A percentile compares a stretch with the other conserved stretches of the same genome.
Conservation (phyloP, 2,113 vertebrate genomes). For the Synchiropus splendidus region DNA sequence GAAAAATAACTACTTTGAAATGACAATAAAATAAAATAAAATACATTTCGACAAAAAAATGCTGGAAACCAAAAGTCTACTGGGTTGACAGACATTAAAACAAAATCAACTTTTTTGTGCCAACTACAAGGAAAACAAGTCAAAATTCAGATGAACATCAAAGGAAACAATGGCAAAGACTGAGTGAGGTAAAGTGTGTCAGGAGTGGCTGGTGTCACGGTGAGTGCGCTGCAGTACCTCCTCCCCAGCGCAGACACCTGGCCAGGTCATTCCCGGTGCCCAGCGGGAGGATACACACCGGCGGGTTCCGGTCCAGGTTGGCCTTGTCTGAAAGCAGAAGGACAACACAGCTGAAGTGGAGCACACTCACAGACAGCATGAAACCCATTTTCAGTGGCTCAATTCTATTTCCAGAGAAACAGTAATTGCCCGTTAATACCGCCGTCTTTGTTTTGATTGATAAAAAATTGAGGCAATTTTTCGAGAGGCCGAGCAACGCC, state of each 20-base stretch:
- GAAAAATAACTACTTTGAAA: no score
- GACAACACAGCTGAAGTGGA: conserved; percentile 8
- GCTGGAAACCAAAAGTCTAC: no score
- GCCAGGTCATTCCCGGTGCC: conserved; percentile 94
- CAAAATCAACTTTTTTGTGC: no score
- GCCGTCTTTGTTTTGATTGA: conserved; percentile 65
- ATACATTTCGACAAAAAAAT: no score
- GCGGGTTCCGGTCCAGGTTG: conserved; percentile 83
- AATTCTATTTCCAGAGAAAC: conserved; percentile 42
- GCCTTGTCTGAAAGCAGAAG: conserved; percentile 76
- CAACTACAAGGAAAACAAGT: no score
- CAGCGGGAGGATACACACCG: conserved; percentile 91
- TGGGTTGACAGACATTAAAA: no score
- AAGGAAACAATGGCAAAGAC: no score
- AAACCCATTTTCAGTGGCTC: conserved; percentile 22
- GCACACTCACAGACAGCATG: conserved; percentile 18
- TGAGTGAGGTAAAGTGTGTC: not conserved
- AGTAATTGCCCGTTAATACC: conserved; percentile 46
- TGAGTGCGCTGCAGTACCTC: conserved; percentile 72
- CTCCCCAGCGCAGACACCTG: conserved; percentile 91
- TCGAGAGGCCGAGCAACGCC: conserved; percentile 53
- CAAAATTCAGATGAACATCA: no score
- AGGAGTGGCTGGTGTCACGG: conserved; percentile 3
- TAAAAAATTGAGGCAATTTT: conserved; percentile 74
- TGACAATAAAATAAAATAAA: no score